These are phyloP conservation scores for Frankliniella intonsa DNA, from an alignment of 2,888 invertebrate genomes.

Conservation along the genomic window DNA sequence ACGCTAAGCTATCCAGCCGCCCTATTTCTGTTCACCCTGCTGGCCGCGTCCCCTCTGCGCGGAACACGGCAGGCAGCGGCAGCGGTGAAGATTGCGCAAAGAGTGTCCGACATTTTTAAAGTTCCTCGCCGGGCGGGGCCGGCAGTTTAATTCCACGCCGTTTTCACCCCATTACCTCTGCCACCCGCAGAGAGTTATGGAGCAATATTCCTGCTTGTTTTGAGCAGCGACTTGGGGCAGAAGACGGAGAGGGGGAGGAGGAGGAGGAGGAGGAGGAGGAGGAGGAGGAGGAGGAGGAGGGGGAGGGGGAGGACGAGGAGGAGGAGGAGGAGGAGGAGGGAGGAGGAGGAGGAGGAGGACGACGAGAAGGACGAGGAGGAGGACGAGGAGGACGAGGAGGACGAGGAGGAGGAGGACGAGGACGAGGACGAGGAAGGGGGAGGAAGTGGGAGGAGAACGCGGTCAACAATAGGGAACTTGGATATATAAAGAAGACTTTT, in stretches of 20 bases:
- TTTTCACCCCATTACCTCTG: not conserved
- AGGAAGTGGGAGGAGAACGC: not conserved
- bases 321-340: not conserved
- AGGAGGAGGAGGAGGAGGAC: not conserved
- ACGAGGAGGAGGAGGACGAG: not conserved
- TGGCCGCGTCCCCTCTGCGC: too few species aligned
- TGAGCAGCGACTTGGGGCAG: not conserved
- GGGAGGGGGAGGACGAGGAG: not conserved
- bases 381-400: not conserved
- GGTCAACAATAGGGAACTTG: not conserved
- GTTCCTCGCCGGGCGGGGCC: not conserved
- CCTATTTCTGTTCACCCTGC: too few species aligned
- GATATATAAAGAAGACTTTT: too few species aligned
- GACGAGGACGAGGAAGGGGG: not conserved
- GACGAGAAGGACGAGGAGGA: not conserved
- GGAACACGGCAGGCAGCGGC: too few species aligned
- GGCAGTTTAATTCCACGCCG: not conserved
- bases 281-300: not conserved
- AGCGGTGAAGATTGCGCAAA: not conserved
- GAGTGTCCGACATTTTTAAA: constrained; percentile 10
- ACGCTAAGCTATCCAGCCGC: too few species aligned
- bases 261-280: not conserved
- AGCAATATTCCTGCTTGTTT: not conserved
- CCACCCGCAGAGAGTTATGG: not conserved
- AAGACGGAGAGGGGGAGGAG: not conserved